Evolutionary conservation across 2,797 vertebrate species (phyloP).

Genomic region (Onychomys leucogaster): DNA sequence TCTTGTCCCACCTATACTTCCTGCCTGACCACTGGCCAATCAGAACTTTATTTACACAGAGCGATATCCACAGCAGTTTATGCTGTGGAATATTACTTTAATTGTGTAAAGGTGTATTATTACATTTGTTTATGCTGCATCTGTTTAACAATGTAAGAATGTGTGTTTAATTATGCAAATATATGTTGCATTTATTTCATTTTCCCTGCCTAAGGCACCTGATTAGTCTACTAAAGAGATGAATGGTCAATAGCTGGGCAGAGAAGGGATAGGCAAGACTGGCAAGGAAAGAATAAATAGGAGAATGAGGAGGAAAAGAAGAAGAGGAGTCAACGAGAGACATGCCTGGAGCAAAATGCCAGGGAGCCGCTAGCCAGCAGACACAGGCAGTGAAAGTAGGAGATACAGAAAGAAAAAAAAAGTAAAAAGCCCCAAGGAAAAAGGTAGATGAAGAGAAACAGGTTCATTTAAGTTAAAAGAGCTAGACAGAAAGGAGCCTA

Average conservation of each 20-base stretch:
- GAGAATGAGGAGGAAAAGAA: background rate
- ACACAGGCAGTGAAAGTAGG: background rate
- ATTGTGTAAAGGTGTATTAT: background rate
- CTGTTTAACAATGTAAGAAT: background rate
- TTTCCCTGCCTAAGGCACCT: background rate
- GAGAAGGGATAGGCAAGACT: background rate
- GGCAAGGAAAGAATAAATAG: background rate
- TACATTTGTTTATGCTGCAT: background rate
- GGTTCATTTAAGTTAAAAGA: background rate
- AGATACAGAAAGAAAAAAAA: background rate
- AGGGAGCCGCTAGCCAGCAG: background rate
- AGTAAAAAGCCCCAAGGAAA: background rate
- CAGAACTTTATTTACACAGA: no score
- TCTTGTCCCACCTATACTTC: no score
- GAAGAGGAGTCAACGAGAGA: background rate
- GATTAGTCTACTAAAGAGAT: background rate
- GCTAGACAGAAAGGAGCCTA: background rate
- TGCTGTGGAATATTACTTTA: background rate
- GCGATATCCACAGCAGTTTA: no score
- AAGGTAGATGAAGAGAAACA: background rate
- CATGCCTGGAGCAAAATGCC: background rate
- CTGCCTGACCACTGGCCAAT: no score
- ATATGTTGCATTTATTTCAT: background rate
- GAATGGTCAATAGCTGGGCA: background rate
- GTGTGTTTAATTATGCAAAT: background rate